Base-by-base conservation (phyloP, 1,140 invertebrate genomes). In the Holcopasites calliopsidis region DNA sequence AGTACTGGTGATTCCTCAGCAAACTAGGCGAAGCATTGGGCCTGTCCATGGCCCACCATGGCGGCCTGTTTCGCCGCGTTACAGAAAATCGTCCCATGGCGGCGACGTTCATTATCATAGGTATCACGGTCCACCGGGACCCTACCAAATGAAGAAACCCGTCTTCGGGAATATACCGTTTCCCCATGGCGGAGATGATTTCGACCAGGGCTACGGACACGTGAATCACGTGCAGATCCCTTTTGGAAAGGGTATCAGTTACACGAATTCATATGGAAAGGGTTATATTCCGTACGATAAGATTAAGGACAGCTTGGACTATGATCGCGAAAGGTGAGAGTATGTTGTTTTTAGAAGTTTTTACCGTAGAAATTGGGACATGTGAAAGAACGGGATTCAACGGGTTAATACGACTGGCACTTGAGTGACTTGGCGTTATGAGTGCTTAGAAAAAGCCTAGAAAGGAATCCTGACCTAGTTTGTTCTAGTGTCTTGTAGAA, bases 281-380 rank as follows among this genome's bases (percentile, higher is more conserved):
- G 89, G 87, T 26, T 90, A 90, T 28, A 73, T 90, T 0, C 88
- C 89, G 3, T 90, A 89, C 47, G 86, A 85, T 5, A 81, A 79
- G 21, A 40, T 85, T 31, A 88, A 88, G 33, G 69, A 79, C 38
- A 82, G 76, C 31, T 83, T 84, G 3, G 76, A 85, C 6, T 49
- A 83, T 1, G 72, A 70, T 4, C 57, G 70, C 16, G 76, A 82
- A 23, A 87, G 73, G 84, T 86, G 38, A 62, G 28, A 13, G 21
- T 1, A 16, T 0, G n/a, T n/a, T 21, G 3, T 38, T 18, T 38
- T 31, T 58, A 23, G 6, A 18, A n/a, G n/a, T n/a, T n/a, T n/a
- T 18, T 18, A 47, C 6, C n/a, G 18, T 18, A 47, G 10, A n/a
- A 47, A 47, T 47, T 47, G 10, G n/a, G n/a, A n/a, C n/a, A n/a